Evolutionary conservation across 2,888 invertebrate genomes (phyloP), one percentile per base, ranked within the genome.

Genomic region (Scaptomyza polygonia): DNA sequence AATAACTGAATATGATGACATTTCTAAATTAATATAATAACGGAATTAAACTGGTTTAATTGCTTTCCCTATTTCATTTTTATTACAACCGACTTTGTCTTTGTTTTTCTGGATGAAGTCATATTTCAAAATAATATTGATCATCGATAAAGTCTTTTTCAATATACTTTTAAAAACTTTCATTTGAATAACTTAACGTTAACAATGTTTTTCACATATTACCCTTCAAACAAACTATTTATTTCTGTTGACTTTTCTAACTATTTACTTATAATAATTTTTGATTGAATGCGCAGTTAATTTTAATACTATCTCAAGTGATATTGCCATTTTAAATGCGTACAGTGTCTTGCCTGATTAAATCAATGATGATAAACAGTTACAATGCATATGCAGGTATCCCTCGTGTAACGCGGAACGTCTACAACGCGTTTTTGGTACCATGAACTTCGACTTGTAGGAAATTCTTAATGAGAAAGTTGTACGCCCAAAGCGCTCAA

Each of bases 231-330:
- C 11, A 30, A 34, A 36, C 5, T 36, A 7, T 6, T 36, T 18
- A 6, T 18, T 51, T 40, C 30, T 21, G 14, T 51, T 39, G 56
- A 56, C 40, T 40, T 18, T 40, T 57, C 51, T 14, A 9, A 9
- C n/a, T 36, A 6, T 9, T 18, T 30, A 14, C 6, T 12, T 12
- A 8, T n/a, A 30, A 40, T 40, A 27, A 16, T 12, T 25, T 5
- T 5, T 25, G 25, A 21, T 21, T 5, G 25, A 25, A 25, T 25
- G 25, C 25, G 25, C 4, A 25, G 25, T 25, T 25, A 25, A 25
- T 25, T 25, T 25, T 25, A 3, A 25, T 18, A 18, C 5, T n/a
- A n/a, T 12, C 30, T 7, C 5, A 32, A 27, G 11, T 16, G 39
- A 40, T 21, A 44, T 34, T 34, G 34, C 6, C 34, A 34, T 12